These are phyloP conservation scores for Conchocele bisecta DNA, from an alignment of 2,888 invertebrate species.

Conservation along the genomic window DNA sequence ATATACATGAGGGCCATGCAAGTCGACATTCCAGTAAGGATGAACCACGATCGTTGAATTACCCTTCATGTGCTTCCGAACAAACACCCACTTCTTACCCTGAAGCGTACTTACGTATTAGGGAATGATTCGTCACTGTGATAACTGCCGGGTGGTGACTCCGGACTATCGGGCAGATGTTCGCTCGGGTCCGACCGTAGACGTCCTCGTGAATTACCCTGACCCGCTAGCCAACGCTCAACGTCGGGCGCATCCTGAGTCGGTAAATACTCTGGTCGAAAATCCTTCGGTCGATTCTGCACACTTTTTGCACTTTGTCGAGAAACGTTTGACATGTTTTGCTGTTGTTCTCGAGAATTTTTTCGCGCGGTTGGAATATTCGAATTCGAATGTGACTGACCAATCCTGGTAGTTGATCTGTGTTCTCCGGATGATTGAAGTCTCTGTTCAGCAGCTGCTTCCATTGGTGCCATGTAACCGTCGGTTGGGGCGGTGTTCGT, in stretches of 20 bases:
- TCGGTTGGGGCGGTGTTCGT: conserved; percentile 23
- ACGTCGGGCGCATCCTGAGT: conserved; percentile 54
- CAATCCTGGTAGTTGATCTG: neutral
- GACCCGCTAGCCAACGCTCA: conserved; percentile 52
- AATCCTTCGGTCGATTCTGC: conserved; percentile 7
- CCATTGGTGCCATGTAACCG: conserved; percentile 45
- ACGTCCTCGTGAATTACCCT: conserved; percentile 39
- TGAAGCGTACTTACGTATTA: conserved; percentile 55
- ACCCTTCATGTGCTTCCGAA: no score
- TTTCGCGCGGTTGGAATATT: no score
- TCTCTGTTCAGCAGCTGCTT: conserved; percentile 43
- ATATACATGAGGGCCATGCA: no score
- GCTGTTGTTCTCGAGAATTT: neutral
- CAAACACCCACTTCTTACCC: no score
- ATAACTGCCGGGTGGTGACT: conserved; percentile 73
- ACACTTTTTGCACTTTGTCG: no score
- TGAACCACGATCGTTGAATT: no score
- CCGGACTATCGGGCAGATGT: conserved; percentile 61
- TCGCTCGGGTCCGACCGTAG: conserved; percentile 49
- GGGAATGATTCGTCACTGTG: conserved; percentile 70
- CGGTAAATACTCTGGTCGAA: conserved; percentile 32
- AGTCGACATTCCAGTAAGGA: no score
- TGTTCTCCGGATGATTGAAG: conserved; percentile 17
- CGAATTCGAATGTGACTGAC: conserved; percentile 9
- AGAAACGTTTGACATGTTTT: neutral